A percentile compares a stretch with the other conserved stretches of the same genome.
These are phyloP conservation scores for Emydoidea blandingii DNA, from an alignment of 2,797 vertebrate genomes.

Conservation along the genomic window DNA sequence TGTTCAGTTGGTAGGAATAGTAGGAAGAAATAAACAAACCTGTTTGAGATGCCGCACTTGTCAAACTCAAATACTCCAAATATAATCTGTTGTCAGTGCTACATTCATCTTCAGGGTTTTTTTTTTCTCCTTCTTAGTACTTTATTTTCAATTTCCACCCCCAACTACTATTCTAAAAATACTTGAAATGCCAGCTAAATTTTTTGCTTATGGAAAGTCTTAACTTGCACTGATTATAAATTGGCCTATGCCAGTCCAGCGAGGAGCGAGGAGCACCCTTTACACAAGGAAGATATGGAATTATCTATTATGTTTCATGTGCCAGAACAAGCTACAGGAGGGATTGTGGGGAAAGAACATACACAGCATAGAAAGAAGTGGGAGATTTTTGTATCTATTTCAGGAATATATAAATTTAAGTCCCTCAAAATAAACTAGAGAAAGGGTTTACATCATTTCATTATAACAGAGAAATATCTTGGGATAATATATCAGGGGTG, in stretches of 20 bases:
- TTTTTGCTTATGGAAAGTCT: neutral
- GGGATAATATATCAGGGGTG: neutral
- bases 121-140: neutral
- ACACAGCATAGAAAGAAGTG: neutral
- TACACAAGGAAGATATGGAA: neutral
- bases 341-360: neutral
- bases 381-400: neutral
- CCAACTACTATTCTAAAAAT: neutral
- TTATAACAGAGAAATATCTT: neutral
- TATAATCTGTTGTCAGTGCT: neutral
- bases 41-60: neutral
- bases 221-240: neutral
- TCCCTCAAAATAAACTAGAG: neutral
- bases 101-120: neutral
- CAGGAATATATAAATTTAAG: neutral
- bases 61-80: neutral
- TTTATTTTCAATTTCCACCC: neutral
- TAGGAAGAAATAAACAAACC: neutral
- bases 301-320: neutral
- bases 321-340: neutral
- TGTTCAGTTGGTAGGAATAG: neutral
- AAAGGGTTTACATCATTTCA: neutral
- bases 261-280: neutral
- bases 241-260: neutral
- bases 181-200: neutral